phyloP scores from a whole-genome alignment of 2,888 invertebrate species.

The Candidula unifasciata region DNA sequence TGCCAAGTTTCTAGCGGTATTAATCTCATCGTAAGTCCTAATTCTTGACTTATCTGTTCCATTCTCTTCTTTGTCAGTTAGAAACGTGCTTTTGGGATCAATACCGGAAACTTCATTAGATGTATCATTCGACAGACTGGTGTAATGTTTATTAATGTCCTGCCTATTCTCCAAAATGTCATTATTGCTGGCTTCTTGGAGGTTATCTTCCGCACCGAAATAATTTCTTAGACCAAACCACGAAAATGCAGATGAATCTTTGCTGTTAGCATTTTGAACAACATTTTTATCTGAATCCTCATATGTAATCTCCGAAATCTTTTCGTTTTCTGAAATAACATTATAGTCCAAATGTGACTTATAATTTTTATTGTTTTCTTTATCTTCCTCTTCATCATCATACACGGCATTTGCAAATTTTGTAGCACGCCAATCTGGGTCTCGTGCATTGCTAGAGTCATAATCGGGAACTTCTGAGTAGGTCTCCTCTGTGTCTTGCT shows the following conservation, averaged over 20 bases:
- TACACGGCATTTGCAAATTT: constrained; percentile 9
- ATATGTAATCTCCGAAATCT: neutral
- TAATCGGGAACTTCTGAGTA: neutral
- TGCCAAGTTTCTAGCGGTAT: neutral
- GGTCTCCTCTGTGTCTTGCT: neutral
- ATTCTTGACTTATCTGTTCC: neutral
- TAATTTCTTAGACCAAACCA: neutral
- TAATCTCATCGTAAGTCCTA: too few species aligned
- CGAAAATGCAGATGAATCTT: neutral
- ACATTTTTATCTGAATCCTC: too few species aligned
- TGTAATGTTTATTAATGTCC: neutral
- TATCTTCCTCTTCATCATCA: neutral
- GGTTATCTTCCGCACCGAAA: neutral
- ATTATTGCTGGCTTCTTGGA: too few species aligned
- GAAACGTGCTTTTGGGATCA: neutral
- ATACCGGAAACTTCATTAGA: neutral
- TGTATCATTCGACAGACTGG: too few species aligned
- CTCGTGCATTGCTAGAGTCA: neutral
- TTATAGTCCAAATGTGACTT: neutral
- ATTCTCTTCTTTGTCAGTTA: neutral
- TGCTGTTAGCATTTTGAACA: neutral
- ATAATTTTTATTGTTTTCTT: neutral
- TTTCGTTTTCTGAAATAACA: neutral
- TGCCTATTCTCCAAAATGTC: neutral
- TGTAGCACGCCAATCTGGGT: constrained; percentile 1